Evolutionary conservation across 2,888 invertebrate genomes (phyloP).

Genomic region (Nezara viridula): DNA sequence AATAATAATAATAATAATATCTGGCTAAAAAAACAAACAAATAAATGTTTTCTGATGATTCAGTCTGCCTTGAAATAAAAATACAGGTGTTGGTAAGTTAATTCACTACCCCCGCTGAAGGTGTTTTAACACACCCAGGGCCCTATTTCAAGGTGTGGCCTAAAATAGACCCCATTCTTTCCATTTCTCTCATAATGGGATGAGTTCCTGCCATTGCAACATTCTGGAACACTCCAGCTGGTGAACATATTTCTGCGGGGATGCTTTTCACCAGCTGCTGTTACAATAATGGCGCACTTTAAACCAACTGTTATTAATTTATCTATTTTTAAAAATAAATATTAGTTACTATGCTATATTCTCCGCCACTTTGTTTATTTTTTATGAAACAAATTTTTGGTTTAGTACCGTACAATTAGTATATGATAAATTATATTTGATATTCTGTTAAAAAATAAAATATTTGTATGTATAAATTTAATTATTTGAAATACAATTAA

Average conservation of each 20-base stretch:
- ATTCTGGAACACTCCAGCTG: conserved; percentile 12
- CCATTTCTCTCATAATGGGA: conserved; percentile 29
- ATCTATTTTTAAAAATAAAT: background rate
- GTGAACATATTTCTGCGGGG: conserved; percentile 29
- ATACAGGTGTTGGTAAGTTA: background rate
- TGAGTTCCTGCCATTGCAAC: conserved; percentile 36
- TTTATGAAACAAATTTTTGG: too few species aligned
- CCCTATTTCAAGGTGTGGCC: background rate
- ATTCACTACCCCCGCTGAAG: background rate
- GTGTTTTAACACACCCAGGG: background rate
- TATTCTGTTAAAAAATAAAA: too few species aligned
- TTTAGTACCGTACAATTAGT: too few species aligned
- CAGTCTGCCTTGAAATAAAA: background rate
- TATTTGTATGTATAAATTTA: too few species aligned
- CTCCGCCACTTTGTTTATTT: background rate
- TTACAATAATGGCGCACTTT: conserved; percentile 5
- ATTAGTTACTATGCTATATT: background rate
- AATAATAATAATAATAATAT: too few species aligned
- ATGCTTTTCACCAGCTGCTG: conserved; percentile 24
- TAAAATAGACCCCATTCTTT: conserved; percentile 19
- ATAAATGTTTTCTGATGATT: background rate
- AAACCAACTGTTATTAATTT: conserved; percentile 17
- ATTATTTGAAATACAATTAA: too few species aligned
- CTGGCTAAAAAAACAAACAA: background rate
- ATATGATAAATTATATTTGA: too few species aligned